phyloP scores from a whole-genome alignment of 2,888 invertebrate genomes.

The Eilema depressum region DNA sequence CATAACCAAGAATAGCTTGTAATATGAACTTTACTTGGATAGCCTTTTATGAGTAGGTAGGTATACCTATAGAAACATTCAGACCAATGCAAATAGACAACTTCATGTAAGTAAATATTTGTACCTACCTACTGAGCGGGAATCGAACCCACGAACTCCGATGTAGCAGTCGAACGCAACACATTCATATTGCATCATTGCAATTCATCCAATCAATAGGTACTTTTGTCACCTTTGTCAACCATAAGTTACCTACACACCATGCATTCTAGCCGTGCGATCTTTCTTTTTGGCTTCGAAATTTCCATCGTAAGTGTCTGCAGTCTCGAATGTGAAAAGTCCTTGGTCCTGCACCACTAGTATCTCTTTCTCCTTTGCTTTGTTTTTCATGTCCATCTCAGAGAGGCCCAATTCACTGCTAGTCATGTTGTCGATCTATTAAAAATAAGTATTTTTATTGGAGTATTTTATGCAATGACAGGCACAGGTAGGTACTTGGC shows the following conservation, averaged over 20 bases:
- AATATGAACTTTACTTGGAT: too few relatives aligned
- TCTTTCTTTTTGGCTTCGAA: conserved; percentile 86
- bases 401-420: conserved; percentile 9
- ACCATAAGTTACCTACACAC: conserved; percentile 58
- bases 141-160: too few relatives aligned
- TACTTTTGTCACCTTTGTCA: not conserved
- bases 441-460: not conserved
- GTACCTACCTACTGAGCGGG: too few relatives aligned
- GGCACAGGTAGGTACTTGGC: not conserved
- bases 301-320: conserved; percentile 86
- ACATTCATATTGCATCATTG: too few relatives aligned
- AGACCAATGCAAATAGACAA: too few relatives aligned
- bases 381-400: conserved; percentile 51
- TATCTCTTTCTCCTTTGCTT: conserved; percentile 59
- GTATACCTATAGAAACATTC: too few relatives aligned
- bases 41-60: too few relatives aligned
- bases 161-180: too few relatives aligned
- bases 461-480: not conserved
- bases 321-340: conserved; percentile 84
- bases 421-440: conserved; percentile 14
- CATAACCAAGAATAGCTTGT: too few relatives aligned
- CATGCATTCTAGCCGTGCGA: conserved; percentile 75
- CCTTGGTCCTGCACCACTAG: conserved; percentile 70
- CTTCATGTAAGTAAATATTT: too few relatives aligned
- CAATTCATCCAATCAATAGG: too few relatives aligned